Evolutionary conservation across 2,113 vertebrate genomes (phyloP).

Genomic region (Aix galericulata): DNA sequence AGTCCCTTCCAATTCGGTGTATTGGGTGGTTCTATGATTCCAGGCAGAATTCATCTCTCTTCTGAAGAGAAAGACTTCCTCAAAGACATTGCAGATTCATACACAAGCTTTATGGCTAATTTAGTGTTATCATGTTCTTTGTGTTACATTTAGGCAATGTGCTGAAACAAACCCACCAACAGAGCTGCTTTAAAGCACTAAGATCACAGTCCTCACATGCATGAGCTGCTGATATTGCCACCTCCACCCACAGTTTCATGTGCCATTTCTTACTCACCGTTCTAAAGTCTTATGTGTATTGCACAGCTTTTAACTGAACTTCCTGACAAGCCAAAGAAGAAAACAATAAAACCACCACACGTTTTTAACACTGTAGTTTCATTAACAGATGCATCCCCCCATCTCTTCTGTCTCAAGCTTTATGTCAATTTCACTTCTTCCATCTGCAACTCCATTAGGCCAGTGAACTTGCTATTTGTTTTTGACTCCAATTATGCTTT

Average conservation of each 20-base stretch:
- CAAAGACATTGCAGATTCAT: neutral
- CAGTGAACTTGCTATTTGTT: neutral
- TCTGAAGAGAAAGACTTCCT: neutral
- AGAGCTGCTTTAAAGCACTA: neutral
- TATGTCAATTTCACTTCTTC: neutral
- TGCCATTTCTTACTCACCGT: neutral
- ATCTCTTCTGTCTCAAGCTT: neutral
- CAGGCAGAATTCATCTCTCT: neutral
- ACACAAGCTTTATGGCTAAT: neutral
- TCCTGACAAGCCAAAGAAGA: neutral
- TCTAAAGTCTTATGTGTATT: neutral
- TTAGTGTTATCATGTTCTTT: no score
- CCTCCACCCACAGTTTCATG: fast-evolving
- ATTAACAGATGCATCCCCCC: neutral
- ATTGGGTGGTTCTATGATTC: neutral
- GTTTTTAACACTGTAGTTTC: neutral
- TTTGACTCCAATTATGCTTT: neutral
- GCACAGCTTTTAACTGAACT: neutral
- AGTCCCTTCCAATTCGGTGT: neutral
- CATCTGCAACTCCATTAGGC: neutral
- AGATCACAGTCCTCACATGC: neutral
- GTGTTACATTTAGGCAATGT: neutral
- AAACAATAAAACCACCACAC: neutral
- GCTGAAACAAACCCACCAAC: neutral
- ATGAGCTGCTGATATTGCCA: neutral